phyloP scores from a whole-genome alignment of 2,888 invertebrate species.

The Tortricodes alternella region DNA sequence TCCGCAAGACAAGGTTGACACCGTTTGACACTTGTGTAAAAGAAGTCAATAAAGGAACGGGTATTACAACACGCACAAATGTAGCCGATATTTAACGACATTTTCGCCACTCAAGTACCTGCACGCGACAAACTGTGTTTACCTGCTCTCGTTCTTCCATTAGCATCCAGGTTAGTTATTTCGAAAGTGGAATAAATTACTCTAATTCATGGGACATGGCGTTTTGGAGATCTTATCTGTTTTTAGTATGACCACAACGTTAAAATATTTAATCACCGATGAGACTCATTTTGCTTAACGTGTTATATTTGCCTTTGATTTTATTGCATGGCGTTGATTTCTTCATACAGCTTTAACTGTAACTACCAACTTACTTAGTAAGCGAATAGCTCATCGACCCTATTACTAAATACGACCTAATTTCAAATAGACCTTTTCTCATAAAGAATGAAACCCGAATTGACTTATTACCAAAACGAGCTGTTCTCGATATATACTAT shows the following conservation, averaged over 20 bases:
- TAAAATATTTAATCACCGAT: not conserved
- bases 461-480: no score
- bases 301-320: not conserved
- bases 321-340: not conserved
- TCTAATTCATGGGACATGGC: not conserved
- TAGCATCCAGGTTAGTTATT: not conserved
- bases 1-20: constrained; percentile 26
- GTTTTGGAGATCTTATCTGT: not conserved
- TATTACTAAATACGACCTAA: no score
- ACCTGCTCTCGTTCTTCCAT: constrained; percentile 3
- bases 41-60: constrained; percentile 38
- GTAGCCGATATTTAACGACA: constrained; percentile 39
- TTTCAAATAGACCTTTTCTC: no score
- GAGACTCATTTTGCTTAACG: not conserved
- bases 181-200: not conserved
- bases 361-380: no score
- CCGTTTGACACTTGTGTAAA: constrained; percentile 38
- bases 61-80: constrained; percentile 37
- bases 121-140: constrained; percentile 4
- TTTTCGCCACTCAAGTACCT: constrained; percentile 27
- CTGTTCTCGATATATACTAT: no score
- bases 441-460: no score
- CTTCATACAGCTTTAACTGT: no score
- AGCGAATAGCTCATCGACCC: no score
- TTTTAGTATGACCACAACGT: not conserved